A percentile compares a stretch with the other conserved stretches of the same genome.
Evolutionary conservation across 1,140 invertebrate genomes (phyloP).

Genomic region (Sweltsa coloradensis): DNA sequence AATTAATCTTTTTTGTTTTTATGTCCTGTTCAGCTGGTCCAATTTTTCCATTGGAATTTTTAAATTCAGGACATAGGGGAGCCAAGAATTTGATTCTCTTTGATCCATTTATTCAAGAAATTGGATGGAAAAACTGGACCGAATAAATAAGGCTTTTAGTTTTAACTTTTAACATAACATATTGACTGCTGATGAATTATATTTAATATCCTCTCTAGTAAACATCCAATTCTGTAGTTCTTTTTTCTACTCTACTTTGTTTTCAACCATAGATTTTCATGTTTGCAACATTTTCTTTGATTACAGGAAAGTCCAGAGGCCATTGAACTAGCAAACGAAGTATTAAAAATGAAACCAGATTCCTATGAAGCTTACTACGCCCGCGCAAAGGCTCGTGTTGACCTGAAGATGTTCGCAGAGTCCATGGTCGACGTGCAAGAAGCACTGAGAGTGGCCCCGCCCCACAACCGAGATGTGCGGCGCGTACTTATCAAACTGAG

Average conservation of each 20-base stretch:
- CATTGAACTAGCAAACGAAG: slow-evolving; percentile 75
- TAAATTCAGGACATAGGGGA: too few species aligned
- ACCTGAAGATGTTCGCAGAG: slow-evolving; percentile 42
- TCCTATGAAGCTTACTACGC: slow-evolving; percentile 91
- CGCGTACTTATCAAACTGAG: slow-evolving; percentile 47
- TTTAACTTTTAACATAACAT: neutral
- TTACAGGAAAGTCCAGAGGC: slow-evolving; percentile 66
- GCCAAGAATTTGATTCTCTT: too few species aligned
- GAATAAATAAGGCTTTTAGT: neutral
- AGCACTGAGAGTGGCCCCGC: slow-evolving; percentile 49
- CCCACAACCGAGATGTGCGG: slow-evolving; percentile 49
- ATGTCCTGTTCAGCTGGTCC: too few species aligned
- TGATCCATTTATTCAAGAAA: too few species aligned
- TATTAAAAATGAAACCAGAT: slow-evolving; percentile 64
- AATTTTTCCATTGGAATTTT: too few species aligned
- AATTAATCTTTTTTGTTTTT: too few species aligned
- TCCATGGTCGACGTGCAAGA: slow-evolving; percentile 56
- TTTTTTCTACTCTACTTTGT: neutral
- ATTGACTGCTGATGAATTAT: neutral
- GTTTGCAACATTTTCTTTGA: slow-evolving; percentile 4
- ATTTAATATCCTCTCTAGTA: neutral
- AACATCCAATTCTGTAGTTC: neutral
- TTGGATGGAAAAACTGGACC: too few species aligned
- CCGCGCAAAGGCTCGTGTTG: slow-evolving; percentile 71
- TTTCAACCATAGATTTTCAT: neutral